Evolutionary conservation across 53 echinoderm and acorn worm species (phyloP).

Genomic region (Stichopus horrens): DNA sequence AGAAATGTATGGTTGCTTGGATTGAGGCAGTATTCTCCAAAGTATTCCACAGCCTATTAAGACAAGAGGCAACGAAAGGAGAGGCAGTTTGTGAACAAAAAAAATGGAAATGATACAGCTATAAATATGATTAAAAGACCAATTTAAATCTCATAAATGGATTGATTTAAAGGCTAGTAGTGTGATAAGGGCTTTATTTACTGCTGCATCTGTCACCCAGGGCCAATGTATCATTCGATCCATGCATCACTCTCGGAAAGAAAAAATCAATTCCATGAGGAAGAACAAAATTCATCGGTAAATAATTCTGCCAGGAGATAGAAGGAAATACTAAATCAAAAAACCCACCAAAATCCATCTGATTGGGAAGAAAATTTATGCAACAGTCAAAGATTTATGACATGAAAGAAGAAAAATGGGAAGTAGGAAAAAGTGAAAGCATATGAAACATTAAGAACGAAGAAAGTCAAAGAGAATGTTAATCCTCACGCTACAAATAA

Average conservation of each 20-base stretch:
- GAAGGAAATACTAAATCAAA: background rate
- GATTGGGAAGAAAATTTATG: background rate
- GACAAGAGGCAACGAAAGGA: background rate
- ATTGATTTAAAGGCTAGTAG: too few relatives aligned
- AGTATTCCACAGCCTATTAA: constrained; percentile 89
- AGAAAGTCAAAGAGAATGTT: background rate
- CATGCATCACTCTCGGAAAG: too few relatives aligned
- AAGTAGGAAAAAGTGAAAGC: background rate
- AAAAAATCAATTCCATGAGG: too few relatives aligned
- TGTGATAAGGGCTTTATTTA: too few relatives aligned
- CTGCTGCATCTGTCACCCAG: too few relatives aligned
- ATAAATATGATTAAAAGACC: too few relatives aligned
- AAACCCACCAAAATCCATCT: background rate
- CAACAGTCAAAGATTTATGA: background rate
- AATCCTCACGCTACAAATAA: background rate
- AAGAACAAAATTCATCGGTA: too few relatives aligned
- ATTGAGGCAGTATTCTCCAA: constrained; percentile 82
- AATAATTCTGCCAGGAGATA: too few relatives aligned
- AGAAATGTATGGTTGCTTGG: constrained; percentile 88
- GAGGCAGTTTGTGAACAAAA: background rate
- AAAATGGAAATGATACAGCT: background rate
- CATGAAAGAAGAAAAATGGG: background rate
- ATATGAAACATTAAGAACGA: background rate
- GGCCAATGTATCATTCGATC: too few relatives aligned
- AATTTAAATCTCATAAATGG: too few relatives aligned